Conservation (phyloP, 2,113 vertebrate species). For the Anoplopoma fimbria region DNA sequence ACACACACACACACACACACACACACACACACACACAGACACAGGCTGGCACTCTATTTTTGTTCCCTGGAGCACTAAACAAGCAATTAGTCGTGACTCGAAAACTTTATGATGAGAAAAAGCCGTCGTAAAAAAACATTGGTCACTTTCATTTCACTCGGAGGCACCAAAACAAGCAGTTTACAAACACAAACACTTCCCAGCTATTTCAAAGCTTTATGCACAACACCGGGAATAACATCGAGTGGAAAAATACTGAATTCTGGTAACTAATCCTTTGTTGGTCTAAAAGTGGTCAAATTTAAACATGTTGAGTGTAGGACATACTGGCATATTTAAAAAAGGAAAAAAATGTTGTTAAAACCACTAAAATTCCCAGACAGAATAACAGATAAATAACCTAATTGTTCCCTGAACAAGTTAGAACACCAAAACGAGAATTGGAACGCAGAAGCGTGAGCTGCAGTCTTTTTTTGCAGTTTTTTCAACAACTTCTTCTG, state of each 20-base stretch:
- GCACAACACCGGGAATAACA: neutral
- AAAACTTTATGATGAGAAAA: constrained; percentile 51
- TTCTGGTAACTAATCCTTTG: neutral
- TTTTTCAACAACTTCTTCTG: neutral
- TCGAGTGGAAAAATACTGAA: neutral
- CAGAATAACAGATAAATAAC: neutral
- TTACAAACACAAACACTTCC: neutral
- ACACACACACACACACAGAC: constrained; percentile 17
- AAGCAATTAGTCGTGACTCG: constrained; percentile 38
- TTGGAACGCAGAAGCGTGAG: neutral
- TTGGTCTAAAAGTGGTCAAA: neutral
- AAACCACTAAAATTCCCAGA: neutral
- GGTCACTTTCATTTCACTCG: constrained; percentile 54
- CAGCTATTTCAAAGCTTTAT: neutral
- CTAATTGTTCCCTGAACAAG: neutral
- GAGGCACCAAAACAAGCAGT: constrained; percentile 38
- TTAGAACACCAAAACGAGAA: neutral
- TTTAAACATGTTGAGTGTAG: neutral
- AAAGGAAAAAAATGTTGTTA: neutral
- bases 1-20: constrained; percentile 22
- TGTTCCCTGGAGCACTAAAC: constrained; percentile 35
- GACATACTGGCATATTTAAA: neutral
- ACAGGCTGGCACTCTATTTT: constrained; percentile 20
- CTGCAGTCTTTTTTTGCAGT: neutral
- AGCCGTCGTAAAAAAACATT: constrained; percentile 43